phyloP scores from a whole-genome alignment of 2,888 invertebrate species.

The Acrobasis consociella region DNA sequence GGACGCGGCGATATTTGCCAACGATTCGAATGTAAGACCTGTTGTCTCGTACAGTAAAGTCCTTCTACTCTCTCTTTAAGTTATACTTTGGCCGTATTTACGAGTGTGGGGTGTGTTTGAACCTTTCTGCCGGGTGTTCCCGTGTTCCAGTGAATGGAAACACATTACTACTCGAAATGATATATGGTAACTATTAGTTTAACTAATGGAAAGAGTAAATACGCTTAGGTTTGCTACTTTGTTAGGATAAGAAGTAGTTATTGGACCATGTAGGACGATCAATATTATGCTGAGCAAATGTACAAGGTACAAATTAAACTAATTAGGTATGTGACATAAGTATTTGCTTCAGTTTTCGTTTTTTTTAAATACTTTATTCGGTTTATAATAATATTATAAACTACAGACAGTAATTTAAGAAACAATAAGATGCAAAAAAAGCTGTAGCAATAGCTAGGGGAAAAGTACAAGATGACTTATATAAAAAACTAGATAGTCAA shows the following conservation, averaged over 20 bases:
- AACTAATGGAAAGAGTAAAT: constrained; percentile 49
- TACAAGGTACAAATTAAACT: not conserved
- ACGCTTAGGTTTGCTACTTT: constrained; percentile 27
- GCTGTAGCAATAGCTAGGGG: no score
- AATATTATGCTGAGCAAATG: not conserved
- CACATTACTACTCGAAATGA: constrained; percentile 59
- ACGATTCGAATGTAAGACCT: no score
- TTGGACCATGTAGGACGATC: not conserved
- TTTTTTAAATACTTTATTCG: no score
- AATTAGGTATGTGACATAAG: not conserved
- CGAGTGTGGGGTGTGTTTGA: constrained; percentile 35
- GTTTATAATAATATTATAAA: no score
- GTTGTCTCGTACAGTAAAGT: not conserved
- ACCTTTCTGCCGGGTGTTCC: constrained; percentile 28
- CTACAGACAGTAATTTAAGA: no score
- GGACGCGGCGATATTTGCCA: no score
- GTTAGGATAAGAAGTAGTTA: not conserved
- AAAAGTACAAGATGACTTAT: no score
- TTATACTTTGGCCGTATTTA: constrained; percentile 48
- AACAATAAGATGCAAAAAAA: no score
- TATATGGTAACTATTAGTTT: constrained; percentile 60
- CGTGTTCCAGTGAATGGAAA: constrained; percentile 56
- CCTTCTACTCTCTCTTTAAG: not conserved
- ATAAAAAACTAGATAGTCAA: no score
- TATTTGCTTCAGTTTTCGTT: no score